Percentiles rank a stretch among this genome's conserved stretches.
phyloP scores from a whole-genome alignment of 2,113 vertebrate genomes.

The Plecturocebus donacophilus region DNA sequence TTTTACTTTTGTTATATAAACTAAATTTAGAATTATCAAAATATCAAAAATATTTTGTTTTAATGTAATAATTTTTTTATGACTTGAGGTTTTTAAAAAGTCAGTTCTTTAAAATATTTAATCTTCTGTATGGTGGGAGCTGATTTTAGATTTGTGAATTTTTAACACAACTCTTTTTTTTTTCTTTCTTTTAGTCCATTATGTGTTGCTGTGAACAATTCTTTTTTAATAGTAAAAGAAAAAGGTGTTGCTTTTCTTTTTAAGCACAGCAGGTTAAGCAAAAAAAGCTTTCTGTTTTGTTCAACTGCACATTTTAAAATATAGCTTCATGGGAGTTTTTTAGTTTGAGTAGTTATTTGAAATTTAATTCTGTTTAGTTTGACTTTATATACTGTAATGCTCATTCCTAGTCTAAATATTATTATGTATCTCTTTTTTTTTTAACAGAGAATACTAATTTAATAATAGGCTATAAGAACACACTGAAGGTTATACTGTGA shows the following conservation, averaged over 20 bases:
- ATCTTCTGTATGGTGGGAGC: background rate
- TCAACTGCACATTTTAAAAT: background rate
- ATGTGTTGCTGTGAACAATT: too few species aligned
- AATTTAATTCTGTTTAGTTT: background rate
- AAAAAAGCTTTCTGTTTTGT: slow-evolving; percentile 34
- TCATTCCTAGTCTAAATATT: background rate
- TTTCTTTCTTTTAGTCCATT: too few species aligned
- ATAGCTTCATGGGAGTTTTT: background rate
- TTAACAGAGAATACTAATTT: background rate
- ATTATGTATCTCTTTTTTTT: background rate
- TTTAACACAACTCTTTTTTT: background rate
- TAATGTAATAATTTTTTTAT: background rate
- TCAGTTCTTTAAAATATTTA: background rate
- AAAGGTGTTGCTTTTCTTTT: background rate
- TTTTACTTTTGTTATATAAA: background rate
- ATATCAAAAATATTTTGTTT: background rate
- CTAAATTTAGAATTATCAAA: background rate
- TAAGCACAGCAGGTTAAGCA: background rate
- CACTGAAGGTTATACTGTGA: background rate
- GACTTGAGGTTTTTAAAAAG: background rate
- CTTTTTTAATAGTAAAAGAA: background rate
- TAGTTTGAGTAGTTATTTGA: slow-evolving; percentile 8
- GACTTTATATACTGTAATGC: background rate
- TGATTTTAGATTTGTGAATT: background rate
- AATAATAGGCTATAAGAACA: background rate